phyloP scores from a whole-genome alignment of 2,113 vertebrate species.

The Pseudopipra pipra region DNA sequence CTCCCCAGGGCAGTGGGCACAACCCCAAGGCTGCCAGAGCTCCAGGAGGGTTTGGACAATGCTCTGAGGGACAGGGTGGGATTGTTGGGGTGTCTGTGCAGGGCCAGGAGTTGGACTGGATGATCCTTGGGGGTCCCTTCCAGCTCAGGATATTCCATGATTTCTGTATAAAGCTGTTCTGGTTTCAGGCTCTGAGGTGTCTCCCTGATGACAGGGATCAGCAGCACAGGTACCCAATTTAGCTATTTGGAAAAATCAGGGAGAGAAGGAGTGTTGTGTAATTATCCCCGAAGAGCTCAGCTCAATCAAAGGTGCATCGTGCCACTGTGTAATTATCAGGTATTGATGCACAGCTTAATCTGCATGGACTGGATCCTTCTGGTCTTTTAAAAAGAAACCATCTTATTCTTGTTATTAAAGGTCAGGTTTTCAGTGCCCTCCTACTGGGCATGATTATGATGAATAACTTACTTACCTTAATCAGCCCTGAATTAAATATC shows the following conservation, averaged over 20 bases:
- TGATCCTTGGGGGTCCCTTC: neutral
- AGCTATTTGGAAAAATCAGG: neutral
- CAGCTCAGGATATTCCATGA: neutral
- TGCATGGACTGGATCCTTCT: neutral
- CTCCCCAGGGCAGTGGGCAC: neutral
- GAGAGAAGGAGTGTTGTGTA: neutral
- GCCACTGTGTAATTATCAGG: neutral
- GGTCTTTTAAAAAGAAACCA: neutral
- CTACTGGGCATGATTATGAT: constrained; percentile 36
- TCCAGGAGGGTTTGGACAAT: neutral
- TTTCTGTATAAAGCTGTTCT: neutral
- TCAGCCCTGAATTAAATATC: constrained; percentile 50
- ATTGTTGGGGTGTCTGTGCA: neutral
- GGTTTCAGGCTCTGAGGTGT: neutral
- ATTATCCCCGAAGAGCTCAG: neutral
- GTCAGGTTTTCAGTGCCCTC: constrained; percentile 33
- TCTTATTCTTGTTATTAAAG: constrained; percentile 21
- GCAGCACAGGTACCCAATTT: neutral
- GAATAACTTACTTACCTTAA: constrained; percentile 49
- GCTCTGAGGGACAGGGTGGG: neutral
- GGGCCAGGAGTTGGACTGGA: neutral
- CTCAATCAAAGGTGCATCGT: neutral
- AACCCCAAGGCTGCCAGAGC: neutral
- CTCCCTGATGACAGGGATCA: neutral
- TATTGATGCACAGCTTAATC: neutral